A percentile compares a stretch with the other conserved stretches of the same genome.
These are phyloP conservation scores for Sturnira hondurensis DNA, from an alignment of 2,113 vertebrate genomes.

Conservation along the genomic window DNA sequence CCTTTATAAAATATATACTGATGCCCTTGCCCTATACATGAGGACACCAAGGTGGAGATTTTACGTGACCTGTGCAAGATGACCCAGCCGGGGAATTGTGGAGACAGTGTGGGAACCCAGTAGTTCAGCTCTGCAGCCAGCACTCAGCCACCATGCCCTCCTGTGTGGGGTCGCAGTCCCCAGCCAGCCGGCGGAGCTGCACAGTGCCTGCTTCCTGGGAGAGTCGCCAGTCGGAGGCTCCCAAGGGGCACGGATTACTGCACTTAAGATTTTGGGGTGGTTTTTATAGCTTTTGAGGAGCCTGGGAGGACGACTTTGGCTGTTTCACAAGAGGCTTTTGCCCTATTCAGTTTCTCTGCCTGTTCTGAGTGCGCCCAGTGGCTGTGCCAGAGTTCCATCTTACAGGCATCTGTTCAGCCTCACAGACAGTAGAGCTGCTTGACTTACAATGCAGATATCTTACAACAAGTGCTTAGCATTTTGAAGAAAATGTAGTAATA, in stretches of 20 bases:
- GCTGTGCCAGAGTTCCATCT: background rate
- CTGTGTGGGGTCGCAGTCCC: no score
- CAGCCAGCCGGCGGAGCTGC: background rate
- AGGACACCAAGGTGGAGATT: background rate
- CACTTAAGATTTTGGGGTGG: background rate
- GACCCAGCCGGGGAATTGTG: background rate
- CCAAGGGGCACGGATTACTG: background rate
- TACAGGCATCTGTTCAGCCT: background rate
- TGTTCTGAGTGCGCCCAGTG: background rate
- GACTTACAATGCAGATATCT: background rate
- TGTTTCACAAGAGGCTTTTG: background rate
- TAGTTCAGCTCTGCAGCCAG: fast-evolving
- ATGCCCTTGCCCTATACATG: background rate
- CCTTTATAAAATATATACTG: background rate
- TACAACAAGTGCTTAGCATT: background rate
- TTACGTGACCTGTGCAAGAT: background rate
- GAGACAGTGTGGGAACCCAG: background rate
- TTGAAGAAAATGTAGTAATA: background rate
- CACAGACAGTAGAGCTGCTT: background rate
- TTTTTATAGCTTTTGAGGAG: background rate
- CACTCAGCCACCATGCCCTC: fast-evolving
- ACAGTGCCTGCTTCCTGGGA: background rate
- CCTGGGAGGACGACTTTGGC: background rate
- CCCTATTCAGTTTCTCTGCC: background rate
- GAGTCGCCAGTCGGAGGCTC: background rate